Evolutionary conservation across 2,113 vertebrate genomes (phyloP), one percentile per base, ranked within the genome.

Genomic region (Gopherus flavomarginatus): DNA sequence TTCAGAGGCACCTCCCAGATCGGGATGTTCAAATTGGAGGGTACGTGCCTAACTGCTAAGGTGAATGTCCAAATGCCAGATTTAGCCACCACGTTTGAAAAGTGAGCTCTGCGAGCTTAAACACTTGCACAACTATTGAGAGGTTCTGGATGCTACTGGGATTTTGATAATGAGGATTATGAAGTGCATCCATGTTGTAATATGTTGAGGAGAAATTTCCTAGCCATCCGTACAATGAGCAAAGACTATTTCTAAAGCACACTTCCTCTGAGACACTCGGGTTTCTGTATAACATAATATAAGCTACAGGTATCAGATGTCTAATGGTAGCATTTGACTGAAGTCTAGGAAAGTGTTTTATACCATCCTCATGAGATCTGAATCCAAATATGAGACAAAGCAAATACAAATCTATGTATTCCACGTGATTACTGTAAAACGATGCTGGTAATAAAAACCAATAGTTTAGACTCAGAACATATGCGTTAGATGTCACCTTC

Each of bases 1-100:
- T 5, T 83, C 88, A 96, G 49, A 92, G 12, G 24, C 47, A 90
- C 90, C 83, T 83, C 85, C 81, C 87, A 54, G 86, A 92, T 49
- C 38, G 49, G 11, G 82, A 88, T 9, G 22, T 52, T 69, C 56
- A 49, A 38, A 13, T 72, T 81, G 81, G 90, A 62, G 92, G 79
- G 69, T 89, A 92, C 54, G 62, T 1, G 1, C 54, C 82, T 72
- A 52, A 1, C 82, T 47, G 87, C 0, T 0, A 83, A 88, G 3
- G 2, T 2, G 35, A 47, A 10, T 27, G 3, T 57, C 72, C 50
- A 29, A 93, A 89, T 10, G 52, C 38, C 62, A 17, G 42, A 83
- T 53, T 96, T 90, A 2, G 5, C 57, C 80, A 52, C 52, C 12
- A 2, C 0, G 92, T 44, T 72, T 56, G 3, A 79, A 89, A 72